phyloP scores from a whole-genome alignment of 2,888 invertebrate species.

The Drosophila infuscata region DNA sequence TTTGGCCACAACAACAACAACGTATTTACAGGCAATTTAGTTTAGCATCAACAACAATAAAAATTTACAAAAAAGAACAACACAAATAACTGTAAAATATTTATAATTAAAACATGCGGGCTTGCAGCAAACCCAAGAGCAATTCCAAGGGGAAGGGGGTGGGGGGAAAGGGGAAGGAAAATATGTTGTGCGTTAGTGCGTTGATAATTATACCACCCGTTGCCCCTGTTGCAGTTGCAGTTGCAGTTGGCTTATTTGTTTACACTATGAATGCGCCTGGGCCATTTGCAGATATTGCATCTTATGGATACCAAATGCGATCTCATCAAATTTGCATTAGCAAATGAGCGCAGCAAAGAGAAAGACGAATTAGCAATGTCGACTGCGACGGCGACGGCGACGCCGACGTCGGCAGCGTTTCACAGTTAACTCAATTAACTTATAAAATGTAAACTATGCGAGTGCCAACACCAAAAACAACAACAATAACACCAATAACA shows the following conservation, averaged over 20 bases:
- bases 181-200: constrained; percentile 29
- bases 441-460: constrained; percentile 77
- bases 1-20: constrained; percentile 57
- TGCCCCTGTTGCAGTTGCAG: neutral
- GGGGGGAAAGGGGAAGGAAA: constrained; percentile 12
- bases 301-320: constrained; percentile 42
- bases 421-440: constrained; percentile 84
- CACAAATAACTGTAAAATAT: constrained; percentile 41
- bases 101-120: constrained; percentile 39
- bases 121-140: neutral
- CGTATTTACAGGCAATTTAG: constrained; percentile 63
- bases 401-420: constrained; percentile 50
- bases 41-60: constrained; percentile 24
- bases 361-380: constrained; percentile 13
- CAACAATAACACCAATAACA: constrained; percentile 1
- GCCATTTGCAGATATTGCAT: constrained; percentile 32
- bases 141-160: neutral
- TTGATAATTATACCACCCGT: constrained; percentile 17
- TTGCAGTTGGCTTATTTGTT: constrained; percentile 12
- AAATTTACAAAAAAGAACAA: constrained; percentile 4
- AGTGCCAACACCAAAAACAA: constrained; percentile 40
- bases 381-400: constrained; percentile 7
- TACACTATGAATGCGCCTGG: constrained; percentile 8
- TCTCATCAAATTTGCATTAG: constrained; percentile 72
- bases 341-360: constrained; percentile 60